Percentiles rank a stretch among this genome's conserved stretches.
phyloP scores from a whole-genome alignment of 2,797 vertebrate species.

The Acridotheres tristis region DNA sequence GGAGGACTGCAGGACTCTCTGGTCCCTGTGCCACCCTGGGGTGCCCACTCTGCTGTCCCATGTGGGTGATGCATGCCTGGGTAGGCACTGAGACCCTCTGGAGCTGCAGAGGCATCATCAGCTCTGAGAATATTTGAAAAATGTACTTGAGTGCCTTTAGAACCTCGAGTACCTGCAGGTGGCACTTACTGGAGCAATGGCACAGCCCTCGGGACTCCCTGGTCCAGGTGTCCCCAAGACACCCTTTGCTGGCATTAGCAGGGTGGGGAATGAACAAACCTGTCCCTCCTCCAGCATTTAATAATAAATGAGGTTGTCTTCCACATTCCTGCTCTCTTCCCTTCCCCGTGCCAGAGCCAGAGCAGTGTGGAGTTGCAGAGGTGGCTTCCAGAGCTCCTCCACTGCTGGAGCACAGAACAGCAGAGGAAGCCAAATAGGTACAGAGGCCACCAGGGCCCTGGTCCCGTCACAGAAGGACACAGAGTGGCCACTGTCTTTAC shows the following conservation, averaged over 20 bases:
- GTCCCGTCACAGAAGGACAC: background rate
- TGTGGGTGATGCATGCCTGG: background rate
- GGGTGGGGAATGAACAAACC: background rate
- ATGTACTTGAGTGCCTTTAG: background rate
- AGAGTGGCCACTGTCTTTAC: background rate
- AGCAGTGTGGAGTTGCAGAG: background rate
- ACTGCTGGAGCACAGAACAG: background rate
- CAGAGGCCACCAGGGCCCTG: background rate
- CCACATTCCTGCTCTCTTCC: background rate
- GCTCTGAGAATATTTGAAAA: background rate
- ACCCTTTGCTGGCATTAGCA: background rate
- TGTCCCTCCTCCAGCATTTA: background rate
- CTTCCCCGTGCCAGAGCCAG: background rate
- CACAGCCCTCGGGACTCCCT: background rate
- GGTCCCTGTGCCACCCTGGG: background rate
- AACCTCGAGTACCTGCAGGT: rapidly evolving
- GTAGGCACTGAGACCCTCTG: background rate
- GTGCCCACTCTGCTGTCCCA: background rate
- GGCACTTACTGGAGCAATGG: background rate
- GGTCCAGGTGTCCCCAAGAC: background rate
- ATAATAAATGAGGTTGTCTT: background rate
- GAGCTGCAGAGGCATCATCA: background rate
- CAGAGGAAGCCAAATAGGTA: background rate
- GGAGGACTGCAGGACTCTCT: background rate
- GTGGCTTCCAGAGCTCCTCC: background rate